These are phyloP conservation scores for Sesia bembeciformis DNA, from an alignment of 2,888 invertebrate genomes.

Conservation along the genomic window DNA sequence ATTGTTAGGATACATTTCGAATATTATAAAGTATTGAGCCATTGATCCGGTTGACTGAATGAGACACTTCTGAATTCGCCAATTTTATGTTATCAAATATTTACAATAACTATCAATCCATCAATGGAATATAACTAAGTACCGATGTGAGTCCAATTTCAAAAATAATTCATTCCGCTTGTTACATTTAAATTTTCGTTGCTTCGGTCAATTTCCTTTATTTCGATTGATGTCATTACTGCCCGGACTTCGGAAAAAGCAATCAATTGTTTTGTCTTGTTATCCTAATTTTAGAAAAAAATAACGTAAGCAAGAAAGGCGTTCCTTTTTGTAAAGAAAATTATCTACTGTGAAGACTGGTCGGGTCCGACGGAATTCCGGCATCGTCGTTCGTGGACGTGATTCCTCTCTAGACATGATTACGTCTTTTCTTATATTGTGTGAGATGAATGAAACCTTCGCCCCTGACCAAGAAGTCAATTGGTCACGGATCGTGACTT, in stretches of 20 bases:
- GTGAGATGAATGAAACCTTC: conserved; percentile 46
- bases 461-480: conserved; percentile 44
- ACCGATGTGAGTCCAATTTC: neutral
- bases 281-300: conserved; percentile 33
- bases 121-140: too few relatives aligned
- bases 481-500: conserved; percentile 45
- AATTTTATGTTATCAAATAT: too few relatives aligned
- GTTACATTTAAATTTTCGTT: neutral
- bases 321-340: conserved; percentile 42
- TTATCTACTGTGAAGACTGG: conserved; percentile 31
- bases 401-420: conserved; percentile 61
- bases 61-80: too few relatives aligned
- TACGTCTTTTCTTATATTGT: conserved; percentile 67
- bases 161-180: neutral
- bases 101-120: too few relatives aligned
- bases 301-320: conserved; percentile 22
- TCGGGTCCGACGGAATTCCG: conserved; percentile 60
- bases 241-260: neutral
- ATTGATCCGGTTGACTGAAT: too few relatives aligned
- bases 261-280: conserved; percentile 18
- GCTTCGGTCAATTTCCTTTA: neutral
- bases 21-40: too few relatives aligned
- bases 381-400: conserved; percentile 60
- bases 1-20: too few relatives aligned
- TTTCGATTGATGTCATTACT: neutral